Evolutionary conservation across 2,797 vertebrate genomes (phyloP).

Genomic region (Ctenopoma multispine): DNA sequence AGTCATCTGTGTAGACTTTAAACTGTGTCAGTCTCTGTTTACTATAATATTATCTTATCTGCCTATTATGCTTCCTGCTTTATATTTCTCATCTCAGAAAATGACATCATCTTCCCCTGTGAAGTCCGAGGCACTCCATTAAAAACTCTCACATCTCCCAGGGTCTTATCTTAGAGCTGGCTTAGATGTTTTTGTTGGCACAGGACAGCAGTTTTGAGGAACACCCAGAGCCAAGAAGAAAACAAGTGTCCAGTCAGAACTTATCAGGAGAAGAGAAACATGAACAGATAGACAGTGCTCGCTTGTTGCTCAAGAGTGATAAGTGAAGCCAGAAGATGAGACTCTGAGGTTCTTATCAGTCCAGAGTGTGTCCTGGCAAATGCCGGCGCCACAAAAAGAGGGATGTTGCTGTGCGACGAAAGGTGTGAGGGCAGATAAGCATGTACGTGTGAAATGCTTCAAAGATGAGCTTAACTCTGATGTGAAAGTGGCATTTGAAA

Average conservation of each 20-base stretch:
- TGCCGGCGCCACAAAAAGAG: conserved; percentile 49
- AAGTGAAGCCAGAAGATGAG: conserved; percentile 70
- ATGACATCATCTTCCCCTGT: conserved; percentile 23
- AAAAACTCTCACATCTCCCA: conserved; percentile 45
- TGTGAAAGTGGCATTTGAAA: conserved; percentile 47
- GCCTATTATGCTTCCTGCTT: conserved; percentile 41
- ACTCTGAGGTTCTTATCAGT: conserved; percentile 72
- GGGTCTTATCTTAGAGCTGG: conserved; percentile 49
- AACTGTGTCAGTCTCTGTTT: conserved; percentile 40
- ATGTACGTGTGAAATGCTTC: conserved; percentile 64
- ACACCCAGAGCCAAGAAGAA: conserved; percentile 15
- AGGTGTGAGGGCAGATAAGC: conserved; percentile 77
- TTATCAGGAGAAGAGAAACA: conserved; percentile 63
- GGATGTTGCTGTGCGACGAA: conserved; percentile 70
- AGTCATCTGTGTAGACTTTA: conserved; percentile 40
- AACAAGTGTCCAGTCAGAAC: conserved; percentile 37
- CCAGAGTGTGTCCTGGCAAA: conserved; percentile 63
- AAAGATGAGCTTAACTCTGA: conserved; percentile 67
- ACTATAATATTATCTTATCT: conserved; percentile 32
- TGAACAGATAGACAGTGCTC: conserved; percentile 55
- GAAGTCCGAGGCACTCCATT: conserved; percentile 56
- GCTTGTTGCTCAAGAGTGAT: conserved; percentile 75
- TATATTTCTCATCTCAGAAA: conserved; percentile 22
- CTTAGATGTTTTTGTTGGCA: conserved; percentile 49
- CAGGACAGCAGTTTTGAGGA: conserved; percentile 27